Evolutionary conservation across 1,140 invertebrate genomes (phyloP).

Genomic region (Eupeodes corollae): DNA sequence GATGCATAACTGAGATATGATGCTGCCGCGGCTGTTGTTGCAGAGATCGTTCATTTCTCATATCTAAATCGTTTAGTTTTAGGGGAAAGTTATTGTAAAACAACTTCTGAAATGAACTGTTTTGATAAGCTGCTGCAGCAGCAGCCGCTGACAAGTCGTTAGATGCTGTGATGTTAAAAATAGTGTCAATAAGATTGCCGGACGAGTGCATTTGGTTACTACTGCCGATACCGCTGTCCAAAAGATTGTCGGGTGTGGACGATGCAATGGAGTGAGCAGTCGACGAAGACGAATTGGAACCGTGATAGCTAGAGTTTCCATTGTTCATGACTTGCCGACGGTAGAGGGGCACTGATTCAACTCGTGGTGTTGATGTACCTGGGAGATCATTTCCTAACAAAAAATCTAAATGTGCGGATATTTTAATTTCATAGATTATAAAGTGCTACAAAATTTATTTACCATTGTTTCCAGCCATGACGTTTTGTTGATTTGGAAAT

Average conservation of each 20-base stretch:
- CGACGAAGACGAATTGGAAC: slow-evolving; percentile 9
- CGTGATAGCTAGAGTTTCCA: slow-evolving; percentile 16
- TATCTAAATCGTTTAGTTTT: slow-evolving; percentile 21
- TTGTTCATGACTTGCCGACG: slow-evolving; percentile 35
- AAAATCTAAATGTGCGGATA: slow-evolving; percentile 1
- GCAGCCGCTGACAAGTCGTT: background rate
- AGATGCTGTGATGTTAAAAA: slow-evolving; percentile 24
- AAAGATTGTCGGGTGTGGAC: slow-evolving; percentile 8
- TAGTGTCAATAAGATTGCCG: slow-evolving; percentile 23
- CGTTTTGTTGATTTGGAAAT: slow-evolving; percentile 10
- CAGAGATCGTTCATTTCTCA: slow-evolving; percentile 14
- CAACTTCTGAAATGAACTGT: slow-evolving; percentile 11
- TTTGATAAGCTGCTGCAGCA: background rate
- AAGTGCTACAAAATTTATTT: slow-evolving; percentile 6
- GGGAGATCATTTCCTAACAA: slow-evolving; percentile 10
- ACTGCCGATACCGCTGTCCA: slow-evolving; percentile 2
- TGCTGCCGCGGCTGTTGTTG: slow-evolving; percentile 13
- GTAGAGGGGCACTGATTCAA: slow-evolving; percentile 40
- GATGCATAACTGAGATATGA: slow-evolving; percentile 9
- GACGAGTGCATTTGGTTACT: background rate
- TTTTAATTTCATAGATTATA: no score
- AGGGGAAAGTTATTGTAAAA: slow-evolving; percentile 23
- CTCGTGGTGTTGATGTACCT: slow-evolving; percentile 7
- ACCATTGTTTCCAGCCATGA: slow-evolving; percentile 9
- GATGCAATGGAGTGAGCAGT: slow-evolving; percentile 2